Base-by-base conservation (phyloP, 2,888 invertebrate species). In the Biston stratarius region DNA sequence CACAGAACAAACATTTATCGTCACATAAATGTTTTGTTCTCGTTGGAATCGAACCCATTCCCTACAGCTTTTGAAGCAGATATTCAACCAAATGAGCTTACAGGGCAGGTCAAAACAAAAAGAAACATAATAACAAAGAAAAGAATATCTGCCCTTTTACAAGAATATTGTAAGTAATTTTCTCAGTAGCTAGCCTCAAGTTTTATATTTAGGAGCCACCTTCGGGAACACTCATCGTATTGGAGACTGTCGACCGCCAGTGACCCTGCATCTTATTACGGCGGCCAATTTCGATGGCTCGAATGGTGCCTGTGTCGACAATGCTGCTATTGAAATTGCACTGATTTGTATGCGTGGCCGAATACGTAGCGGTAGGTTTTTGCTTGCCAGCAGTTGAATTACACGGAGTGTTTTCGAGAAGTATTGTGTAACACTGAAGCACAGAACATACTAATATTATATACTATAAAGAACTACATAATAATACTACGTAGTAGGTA, bases 221-320 rank as follows among this genome's bases (percentile, higher is more conserved):
- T 42, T 53, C 55, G 55, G 42, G 55, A 53, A 15, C 15, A 44
- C 42, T 42, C 61, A 14, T 66, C 45, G 57, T 58, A 58, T 53
- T 52, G 58, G 47, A 57, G 53, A 58, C 34, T 53, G 53, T 36
- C 40, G 59, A 24, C 33, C 53, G 14, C 24, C 1, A 24, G 48
- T 15, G 36, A 36, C 45, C 67, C 67, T 66, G 62, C 67, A 67
- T 62, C 52, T 62, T 42, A 67, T 67, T 67, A 62, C 42, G 9
- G 15, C 34, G 40, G 60, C 42, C 60, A 59, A 59, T 65, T 49
- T 15, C 60, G 24, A 44, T 24, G 12, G 24, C 14, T 36, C 15
- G 51, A 24, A 45, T 45, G 38, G 42, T 49, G 52, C 53, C 52
- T 38, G 40, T 10, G 34, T 44, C 52, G 42, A 61, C 44, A 44